phyloP scores from a whole-genome alignment of 1,140 invertebrate genomes.

The Penaeus japonicus region DNA sequence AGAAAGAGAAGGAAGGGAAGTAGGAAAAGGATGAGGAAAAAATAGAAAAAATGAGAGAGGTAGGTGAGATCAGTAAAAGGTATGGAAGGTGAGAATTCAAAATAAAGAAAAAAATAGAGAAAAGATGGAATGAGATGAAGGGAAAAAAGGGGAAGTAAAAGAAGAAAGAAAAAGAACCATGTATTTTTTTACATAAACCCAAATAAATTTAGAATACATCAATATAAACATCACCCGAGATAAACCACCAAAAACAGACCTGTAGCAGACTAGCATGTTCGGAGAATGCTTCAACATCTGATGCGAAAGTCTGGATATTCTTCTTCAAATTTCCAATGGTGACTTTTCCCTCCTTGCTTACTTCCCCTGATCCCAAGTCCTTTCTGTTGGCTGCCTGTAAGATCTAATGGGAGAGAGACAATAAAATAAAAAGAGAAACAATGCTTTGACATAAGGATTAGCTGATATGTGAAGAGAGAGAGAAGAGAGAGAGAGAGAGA shows the following conservation, averaged over 20 bases:
- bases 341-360: neutral
- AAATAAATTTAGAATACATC: neutral
- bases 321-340: constrained; percentile 24
- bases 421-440: neutral
- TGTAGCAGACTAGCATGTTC: constrained; percentile 45
- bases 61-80: no score
- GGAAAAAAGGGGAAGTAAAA: no score
- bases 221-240: neutral
- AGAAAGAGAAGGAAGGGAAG: neutral
- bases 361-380: neutral
- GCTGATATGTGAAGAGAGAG: no score
- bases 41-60: no score
- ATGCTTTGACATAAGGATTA: neutral
- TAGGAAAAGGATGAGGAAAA: neutral
- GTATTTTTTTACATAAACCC: neutral
- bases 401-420: neutral
- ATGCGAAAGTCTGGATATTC: constrained; percentile 38
- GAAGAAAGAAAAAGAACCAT: no score
- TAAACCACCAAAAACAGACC: neutral
- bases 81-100: no score
- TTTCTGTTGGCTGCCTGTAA: constrained; percentile 21
- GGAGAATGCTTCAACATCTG: constrained; percentile 41
- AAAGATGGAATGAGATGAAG: no score
- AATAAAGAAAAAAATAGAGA: no score
- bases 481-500: no score